A percentile compares a stretch with the other conserved stretches of the same genome.
Evolutionary conservation across 2,888 invertebrate genomes (phyloP).

Genomic region (Habrosyne pyritoides): DNA sequence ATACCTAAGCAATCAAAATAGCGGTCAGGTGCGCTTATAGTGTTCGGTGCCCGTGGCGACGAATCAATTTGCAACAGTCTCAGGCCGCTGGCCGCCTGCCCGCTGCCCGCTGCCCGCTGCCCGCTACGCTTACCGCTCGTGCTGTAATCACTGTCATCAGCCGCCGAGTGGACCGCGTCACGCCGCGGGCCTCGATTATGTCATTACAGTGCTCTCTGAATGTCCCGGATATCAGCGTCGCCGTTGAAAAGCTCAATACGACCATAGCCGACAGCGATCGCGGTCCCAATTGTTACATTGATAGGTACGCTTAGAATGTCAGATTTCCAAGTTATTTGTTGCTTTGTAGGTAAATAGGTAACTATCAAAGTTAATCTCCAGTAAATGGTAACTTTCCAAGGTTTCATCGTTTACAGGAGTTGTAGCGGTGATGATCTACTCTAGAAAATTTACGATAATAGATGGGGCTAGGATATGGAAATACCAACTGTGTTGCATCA

Average conservation of each 20-base stretch:
- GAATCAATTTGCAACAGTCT: constrained; percentile 63
- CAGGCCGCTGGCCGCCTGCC: constrained; percentile 42
- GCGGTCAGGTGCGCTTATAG: constrained; percentile 46
- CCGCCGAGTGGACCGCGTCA: constrained; percentile 26
- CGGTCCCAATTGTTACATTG: constrained; percentile 16
- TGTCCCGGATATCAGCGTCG: constrained; percentile 59
- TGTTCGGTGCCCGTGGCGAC: constrained; percentile 48
- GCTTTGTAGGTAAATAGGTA: constrained; percentile 3
- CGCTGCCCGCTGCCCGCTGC: constrained; percentile 41
- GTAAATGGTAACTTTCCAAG: neutral
- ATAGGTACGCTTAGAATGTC: constrained; percentile 15
- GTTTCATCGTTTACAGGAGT: neutral
- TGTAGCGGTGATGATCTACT: neutral
- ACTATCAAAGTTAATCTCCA: neutral
- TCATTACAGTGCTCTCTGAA: constrained; percentile 62
- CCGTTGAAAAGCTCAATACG: constrained; percentile 59
- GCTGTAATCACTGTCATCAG: constrained; percentile 63
- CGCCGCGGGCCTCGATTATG: constrained; percentile 72
- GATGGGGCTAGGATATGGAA: too few species aligned
- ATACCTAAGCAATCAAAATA: constrained; percentile 15
- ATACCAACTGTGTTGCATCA: too few species aligned
- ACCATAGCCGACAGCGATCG: constrained; percentile 59
- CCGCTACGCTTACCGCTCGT: constrained; percentile 43
- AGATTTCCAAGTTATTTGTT: neutral
- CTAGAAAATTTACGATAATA: too few species aligned